Percentiles rank a stretch among this genome's conserved stretches.
phyloP scores from a whole-genome alignment of 2,113 vertebrate genomes.

The Hirundichthys speculiger region DNA sequence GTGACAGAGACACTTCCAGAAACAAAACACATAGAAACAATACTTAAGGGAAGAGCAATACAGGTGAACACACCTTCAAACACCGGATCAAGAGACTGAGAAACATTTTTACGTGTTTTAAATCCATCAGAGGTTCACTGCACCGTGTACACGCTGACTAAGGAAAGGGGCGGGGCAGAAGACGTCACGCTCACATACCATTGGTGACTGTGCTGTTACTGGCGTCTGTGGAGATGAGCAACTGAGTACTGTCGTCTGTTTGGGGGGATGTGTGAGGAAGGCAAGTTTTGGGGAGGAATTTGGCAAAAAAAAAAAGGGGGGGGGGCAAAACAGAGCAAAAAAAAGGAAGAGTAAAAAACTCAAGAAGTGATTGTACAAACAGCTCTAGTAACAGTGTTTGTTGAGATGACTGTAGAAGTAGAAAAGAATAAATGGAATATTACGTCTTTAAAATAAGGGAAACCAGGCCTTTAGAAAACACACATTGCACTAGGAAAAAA shows the following conservation, averaged over 20 bases:
- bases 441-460: conserved; percentile 20
- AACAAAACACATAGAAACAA: conserved; percentile 50
- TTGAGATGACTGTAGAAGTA: conserved; percentile 1
- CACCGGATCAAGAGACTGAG: conserved; percentile 40
- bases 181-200: conserved; percentile 79
- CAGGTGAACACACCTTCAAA: conserved; percentile 47
- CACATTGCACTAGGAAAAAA: conserved; percentile 39
- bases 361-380: conserved; percentile 17
- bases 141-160: conserved; percentile 55
- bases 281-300: conserved; percentile 49
- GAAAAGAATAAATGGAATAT: neutral
- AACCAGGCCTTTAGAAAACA: conserved; percentile 21
- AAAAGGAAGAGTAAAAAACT: conserved; percentile 45
- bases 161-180: conserved; percentile 55
- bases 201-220: conserved; percentile 79
- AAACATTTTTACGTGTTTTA: conserved; percentile 24
- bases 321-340: conserved; percentile 58
- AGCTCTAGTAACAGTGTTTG: neutral
- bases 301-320: conserved; percentile 60
- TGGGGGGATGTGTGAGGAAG: conserved; percentile 51
- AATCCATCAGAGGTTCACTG: conserved; percentile 19
- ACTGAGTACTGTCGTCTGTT: conserved; percentile 79
- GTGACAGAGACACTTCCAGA: conserved; percentile 43
- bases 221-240: conserved; percentile 70
- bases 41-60: conserved; percentile 34